Conservation (phyloP, 2,113 vertebrate genomes). For the Phylloscopus trochilus region DNA sequence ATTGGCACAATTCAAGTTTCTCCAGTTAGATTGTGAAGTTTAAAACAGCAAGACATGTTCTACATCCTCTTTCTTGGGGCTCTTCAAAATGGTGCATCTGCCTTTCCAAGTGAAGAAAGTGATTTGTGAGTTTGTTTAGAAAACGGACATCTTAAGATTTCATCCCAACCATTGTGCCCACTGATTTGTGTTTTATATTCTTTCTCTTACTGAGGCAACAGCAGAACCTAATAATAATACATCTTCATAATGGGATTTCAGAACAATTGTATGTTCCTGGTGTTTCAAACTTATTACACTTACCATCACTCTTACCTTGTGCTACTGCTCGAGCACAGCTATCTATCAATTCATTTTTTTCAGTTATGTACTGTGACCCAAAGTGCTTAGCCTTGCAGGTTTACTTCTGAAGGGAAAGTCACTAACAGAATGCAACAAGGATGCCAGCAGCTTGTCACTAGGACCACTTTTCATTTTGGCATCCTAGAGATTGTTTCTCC, state of each 20-base stretch:
- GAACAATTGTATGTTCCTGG: slow-evolving; percentile 5
- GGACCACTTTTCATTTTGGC: neutral
- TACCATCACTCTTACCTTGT: neutral
- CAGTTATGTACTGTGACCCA: neutral
- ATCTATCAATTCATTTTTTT: neutral
- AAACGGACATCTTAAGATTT: neutral
- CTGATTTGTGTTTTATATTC: slow-evolving; percentile 26
- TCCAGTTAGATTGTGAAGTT: slow-evolving; percentile 24
- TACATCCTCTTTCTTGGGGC: slow-evolving; percentile 4
- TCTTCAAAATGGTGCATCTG: slow-evolving; percentile 50
- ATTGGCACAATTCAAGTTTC: slow-evolving; percentile 61
- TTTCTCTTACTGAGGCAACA: slow-evolving; percentile 1
- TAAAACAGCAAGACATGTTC: slow-evolving; percentile 50
- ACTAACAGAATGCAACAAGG: neutral
- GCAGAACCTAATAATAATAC: slow-evolving; percentile 36
- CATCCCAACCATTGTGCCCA: neutral
- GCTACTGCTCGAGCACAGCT: neutral
- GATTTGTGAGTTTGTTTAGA: slow-evolving; percentile 50
- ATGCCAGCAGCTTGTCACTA: neutral
- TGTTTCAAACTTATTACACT: slow-evolving; percentile 19
- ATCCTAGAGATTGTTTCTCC: neutral
- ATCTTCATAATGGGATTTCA: slow-evolving; percentile 32
- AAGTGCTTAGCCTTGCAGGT: neutral
- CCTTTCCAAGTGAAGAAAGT: neutral
- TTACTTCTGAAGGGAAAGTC: neutral